Percentiles rank a stretch among this genome's conserved stretches.
These are phyloP conservation scores for Tipula lateralis DNA, from an alignment of 2,888 invertebrate species.

Conservation along the genomic window DNA sequence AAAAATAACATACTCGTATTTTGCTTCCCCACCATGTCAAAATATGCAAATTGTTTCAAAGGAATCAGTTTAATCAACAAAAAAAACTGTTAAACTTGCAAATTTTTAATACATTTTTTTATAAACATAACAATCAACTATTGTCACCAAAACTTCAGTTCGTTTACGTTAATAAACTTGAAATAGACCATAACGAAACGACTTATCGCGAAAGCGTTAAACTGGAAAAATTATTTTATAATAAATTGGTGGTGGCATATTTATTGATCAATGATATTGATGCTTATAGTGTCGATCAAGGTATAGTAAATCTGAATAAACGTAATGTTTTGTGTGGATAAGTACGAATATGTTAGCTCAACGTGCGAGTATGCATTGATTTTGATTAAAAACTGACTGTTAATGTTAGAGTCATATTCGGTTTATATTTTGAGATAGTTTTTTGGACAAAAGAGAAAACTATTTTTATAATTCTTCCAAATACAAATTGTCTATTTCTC, in stretches of 20 bases:
- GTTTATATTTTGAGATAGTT: too few relatives aligned
- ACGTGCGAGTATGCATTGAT: too few relatives aligned
- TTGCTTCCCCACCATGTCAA: neutral
- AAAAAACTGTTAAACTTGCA: neutral
- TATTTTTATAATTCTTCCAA: too few relatives aligned
- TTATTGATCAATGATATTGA: neutral
- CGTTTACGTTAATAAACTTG: neutral
- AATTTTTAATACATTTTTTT: neutral
- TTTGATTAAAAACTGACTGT: too few relatives aligned
- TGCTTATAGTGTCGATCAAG: neutral
- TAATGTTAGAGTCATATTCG: too few relatives aligned
- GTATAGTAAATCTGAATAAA: too few relatives aligned
- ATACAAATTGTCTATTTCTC: too few relatives aligned
- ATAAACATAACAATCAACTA: neutral
- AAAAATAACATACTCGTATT: too few relatives aligned
- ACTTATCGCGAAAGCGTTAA: neutral
- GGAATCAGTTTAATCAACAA: neutral
- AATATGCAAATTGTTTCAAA: neutral
- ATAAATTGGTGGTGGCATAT: neutral
- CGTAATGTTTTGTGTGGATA: too few relatives aligned
- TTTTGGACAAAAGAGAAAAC: too few relatives aligned
- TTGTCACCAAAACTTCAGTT: neutral
- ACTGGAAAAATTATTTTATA: neutral
- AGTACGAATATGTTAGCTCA: too few relatives aligned
- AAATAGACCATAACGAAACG: conserved; percentile 19